Base-by-base conservation (phyloP, 2,113 vertebrate species). In the Larimichthys polyactis region DNA sequence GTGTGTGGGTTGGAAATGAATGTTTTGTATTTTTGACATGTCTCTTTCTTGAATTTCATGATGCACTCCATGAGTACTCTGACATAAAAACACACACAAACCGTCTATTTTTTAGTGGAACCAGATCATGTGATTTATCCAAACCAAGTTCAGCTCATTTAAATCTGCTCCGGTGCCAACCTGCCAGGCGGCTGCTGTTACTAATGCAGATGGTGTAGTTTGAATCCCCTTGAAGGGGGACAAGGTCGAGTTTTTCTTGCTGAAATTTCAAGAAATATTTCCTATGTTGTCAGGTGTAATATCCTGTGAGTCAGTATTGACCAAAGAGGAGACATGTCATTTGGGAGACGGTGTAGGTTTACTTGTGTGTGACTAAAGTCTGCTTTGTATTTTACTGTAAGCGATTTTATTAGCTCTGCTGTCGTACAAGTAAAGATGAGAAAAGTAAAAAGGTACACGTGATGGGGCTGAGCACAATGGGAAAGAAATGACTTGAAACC, bases 251-350 rank as follows among this genome's bases (percentile, higher is more conserved):
- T 71, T 84, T 83, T 77, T 79, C 62, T 71, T 54, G 43, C 69
- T 75, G 36, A 64, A 51, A 55, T 71, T 77, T 85, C 46, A 63
- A 78, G 27, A 83, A 72, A 85, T 72, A 48, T 71, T 46, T n/a
- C 79, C 54, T 54, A 67, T 40, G 12, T 48, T 64, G 29, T 82
- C 57, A 71, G 67, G 57, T 66, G 32, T 86, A 57, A 74, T 64
- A 72, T 48, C 36, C 54, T 66, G 74, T 44, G 73, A 82, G 59
- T 78, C 87, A 72, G 86, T 90, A 66, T 84, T 85, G 86, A 90
- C 79, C 83, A 87, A 89, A 90, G 81, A 91, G 88, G 84, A 70
- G 70, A 75, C 66, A 6, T 59, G 83, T 87, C 48, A 59, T 87
- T 75, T 75, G 62, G 16, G 70, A 76, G 46, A 52, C 29, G 20